Evolutionary conservation across 2,888 invertebrate species (phyloP).

Genomic region (Flexamia atlantica): DNA sequence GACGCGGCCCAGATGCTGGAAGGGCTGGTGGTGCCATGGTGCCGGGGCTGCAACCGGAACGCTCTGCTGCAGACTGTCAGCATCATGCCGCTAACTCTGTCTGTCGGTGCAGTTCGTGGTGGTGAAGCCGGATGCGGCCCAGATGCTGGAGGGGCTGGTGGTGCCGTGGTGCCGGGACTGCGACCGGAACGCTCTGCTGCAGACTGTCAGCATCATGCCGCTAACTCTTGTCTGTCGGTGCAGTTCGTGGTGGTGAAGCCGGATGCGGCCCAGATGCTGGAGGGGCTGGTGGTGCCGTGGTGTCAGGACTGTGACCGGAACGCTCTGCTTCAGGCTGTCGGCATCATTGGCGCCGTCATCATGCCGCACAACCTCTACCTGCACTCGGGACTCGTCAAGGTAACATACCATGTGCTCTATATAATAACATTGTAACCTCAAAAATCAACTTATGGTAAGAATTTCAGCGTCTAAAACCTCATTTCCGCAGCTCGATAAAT

Average conservation of each 20-base stretch:
- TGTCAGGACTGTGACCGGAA: conserved; percentile 83
- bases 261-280: conserved; percentile 81
- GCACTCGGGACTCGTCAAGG: conserved; percentile 93
- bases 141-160: conserved; percentile 87
- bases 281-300: conserved; percentile 89
- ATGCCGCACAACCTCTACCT: conserved; percentile 87
- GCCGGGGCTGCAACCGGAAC: conserved; percentile 81
- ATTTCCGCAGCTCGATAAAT: too few species aligned
- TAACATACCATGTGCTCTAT: too few species aligned
- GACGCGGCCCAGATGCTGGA: conserved; percentile 82
- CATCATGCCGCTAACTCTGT: conserved; percentile 74
- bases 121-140: conserved; percentile 82
- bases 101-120: conserved; percentile 80
- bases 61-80: conserved; percentile 87
- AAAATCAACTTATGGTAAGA: too few species aligned
- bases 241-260: conserved; percentile 86
- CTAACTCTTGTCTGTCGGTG: not conserved
- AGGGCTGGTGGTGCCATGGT: conserved; percentile 89
- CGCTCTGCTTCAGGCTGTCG: conserved; percentile 85
- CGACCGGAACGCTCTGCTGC: conserved; percentile 81
- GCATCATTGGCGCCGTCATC: conserved; percentile 75
- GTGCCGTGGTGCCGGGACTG: conserved; percentile 87
- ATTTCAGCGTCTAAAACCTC: too few species aligned
- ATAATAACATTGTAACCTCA: too few species aligned
- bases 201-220: conserved; percentile 71